A percentile compares a stretch with the other conserved stretches of the same genome.
Evolutionary conservation across 2,797 vertebrate species (phyloP).

Genomic region (Pipistrellus pygmaeus): DNA sequence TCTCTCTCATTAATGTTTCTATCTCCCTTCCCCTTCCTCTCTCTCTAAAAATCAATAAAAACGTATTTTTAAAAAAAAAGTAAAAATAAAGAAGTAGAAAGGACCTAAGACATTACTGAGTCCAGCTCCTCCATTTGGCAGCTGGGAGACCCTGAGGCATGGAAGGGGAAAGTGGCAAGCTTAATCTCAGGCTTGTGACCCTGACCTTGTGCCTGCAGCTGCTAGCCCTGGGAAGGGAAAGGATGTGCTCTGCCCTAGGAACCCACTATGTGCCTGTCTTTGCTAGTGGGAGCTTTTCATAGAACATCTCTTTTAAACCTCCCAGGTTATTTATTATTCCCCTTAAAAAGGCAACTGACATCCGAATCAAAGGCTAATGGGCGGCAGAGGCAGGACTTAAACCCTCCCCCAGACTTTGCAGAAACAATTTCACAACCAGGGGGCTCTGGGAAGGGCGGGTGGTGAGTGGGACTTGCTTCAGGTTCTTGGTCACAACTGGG

Average conservation of each 20-base stretch:
- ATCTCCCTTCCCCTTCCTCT: too few relatives aligned
- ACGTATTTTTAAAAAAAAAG: too few relatives aligned
- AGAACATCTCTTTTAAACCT: slow-evolving; percentile 1
- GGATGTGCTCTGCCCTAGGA: neutral
- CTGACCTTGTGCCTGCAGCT: neutral
- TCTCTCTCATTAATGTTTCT: too few relatives aligned
- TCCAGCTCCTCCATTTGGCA: neutral
- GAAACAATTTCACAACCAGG: slow-evolving; percentile 21
- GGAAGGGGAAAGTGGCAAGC: neutral
- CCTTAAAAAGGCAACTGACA: neutral
- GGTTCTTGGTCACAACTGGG: slow-evolving; percentile 4
- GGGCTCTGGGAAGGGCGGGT: slow-evolving; percentile 53
- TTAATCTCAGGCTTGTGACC: neutral
- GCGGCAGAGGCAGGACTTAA: neutral
- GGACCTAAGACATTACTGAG: neutral
- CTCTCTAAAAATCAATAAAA: too few relatives aligned
- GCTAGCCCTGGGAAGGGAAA: neutral
- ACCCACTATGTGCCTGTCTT: neutral
- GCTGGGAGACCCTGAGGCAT: neutral
- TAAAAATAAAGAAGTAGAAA: neutral
- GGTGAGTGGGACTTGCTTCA: slow-evolving; percentile 68
- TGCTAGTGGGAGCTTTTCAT: neutral
- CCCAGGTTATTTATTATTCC: neutral
- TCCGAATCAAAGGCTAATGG: neutral
- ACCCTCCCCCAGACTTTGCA: neutral